Evolutionary conservation across 2,888 invertebrate genomes (phyloP), one percentile per base, ranked within the genome.

Genomic region (Oscheius sp.): DNA sequence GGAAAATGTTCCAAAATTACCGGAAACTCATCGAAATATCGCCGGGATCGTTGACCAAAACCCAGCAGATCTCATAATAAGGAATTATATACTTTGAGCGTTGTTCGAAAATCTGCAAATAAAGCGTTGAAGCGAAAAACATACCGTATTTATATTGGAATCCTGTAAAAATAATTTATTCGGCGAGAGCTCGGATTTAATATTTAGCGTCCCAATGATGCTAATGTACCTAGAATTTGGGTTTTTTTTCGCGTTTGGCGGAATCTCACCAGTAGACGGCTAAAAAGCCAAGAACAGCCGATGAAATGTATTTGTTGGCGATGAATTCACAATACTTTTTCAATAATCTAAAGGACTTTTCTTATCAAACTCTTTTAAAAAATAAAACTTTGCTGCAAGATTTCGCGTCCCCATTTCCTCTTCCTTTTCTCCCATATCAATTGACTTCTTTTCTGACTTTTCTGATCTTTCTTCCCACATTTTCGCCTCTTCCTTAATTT

Each of bases 31-130:
- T 20, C 15, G 48, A 31, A 31, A 85, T 70, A 53, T 85, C 78
- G 34, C 85, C 85, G 4, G 85, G 85, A 20, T 80, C 79, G 57
- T 82, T 80, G 8, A 85, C 83, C 27, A 84, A 76, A 3, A 85
- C 79, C 76, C 83, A 80, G 42, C 78, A 79, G 1, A 83, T 77
- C 2, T 80, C 77, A 58, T 85, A 85, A 70, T 80, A 79, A 0
- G 85, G 85, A 53, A 81, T 80, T 34, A 85, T 80, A 67, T 79
- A 82, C n/a, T 78, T 72, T 45, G 79, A 78, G 2, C 85, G 77
- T 34, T 81, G 75, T 6, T 78, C 75, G 70, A 84, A 74, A 15
- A 85, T 75, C 81, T 84, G 52, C 57, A 65, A 50, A 65, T 20
- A 37, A 53, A n/a, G n/a, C n/a, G n/a, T n/a, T n/a, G 31, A 45